These are phyloP conservation scores for Lapara coniferarum DNA, from an alignment of 2,888 invertebrate species.

Conservation along the genomic window DNA sequence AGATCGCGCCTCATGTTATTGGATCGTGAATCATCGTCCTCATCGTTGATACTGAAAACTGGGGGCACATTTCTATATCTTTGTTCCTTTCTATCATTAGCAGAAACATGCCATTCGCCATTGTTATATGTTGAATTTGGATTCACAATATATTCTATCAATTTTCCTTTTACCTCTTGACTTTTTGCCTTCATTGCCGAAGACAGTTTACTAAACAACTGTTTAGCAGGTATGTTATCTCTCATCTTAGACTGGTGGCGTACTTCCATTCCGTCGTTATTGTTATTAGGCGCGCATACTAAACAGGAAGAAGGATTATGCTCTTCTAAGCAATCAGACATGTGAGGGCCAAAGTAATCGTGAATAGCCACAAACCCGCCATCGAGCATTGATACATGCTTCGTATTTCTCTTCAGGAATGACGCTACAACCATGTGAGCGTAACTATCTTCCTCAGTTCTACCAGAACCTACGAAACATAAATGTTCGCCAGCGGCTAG, in stretches of 20 bases:
- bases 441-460: conserved; percentile 96
- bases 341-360: conserved; percentile 91
- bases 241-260: conserved; percentile 52
- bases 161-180: conserved; percentile 94
- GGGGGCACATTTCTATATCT: conserved; percentile 95
- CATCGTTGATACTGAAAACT: conserved; percentile 97
- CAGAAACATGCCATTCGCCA: conserved; percentile 92
- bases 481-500: conserved; percentile 94
- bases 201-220: conserved; percentile 92
- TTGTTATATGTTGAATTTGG: conserved; percentile 85
- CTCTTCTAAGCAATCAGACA: conserved; percentile 91
- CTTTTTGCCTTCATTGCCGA: conserved; percentile 95
- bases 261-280: conserved; percentile 58
- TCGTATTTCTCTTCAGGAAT: conserved; percentile 96
- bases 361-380: conserved; percentile 95
- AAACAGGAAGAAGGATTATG: conserved; percentile 92
- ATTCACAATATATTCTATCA: conserved; percentile 97
- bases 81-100: conserved; percentile 92
- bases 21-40: conserved; percentile 78
- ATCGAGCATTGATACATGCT: conserved; percentile 95
- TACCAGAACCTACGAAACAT: conserved; percentile 96
- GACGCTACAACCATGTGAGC: conserved; percentile 99
- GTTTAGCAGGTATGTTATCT: conserved; percentile 81
- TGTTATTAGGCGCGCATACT: conserved; percentile 87
- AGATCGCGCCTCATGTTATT: conserved; percentile 63